phyloP scores from a whole-genome alignment of 2,113 vertebrate genomes.

The Piaya cayana region DNA sequence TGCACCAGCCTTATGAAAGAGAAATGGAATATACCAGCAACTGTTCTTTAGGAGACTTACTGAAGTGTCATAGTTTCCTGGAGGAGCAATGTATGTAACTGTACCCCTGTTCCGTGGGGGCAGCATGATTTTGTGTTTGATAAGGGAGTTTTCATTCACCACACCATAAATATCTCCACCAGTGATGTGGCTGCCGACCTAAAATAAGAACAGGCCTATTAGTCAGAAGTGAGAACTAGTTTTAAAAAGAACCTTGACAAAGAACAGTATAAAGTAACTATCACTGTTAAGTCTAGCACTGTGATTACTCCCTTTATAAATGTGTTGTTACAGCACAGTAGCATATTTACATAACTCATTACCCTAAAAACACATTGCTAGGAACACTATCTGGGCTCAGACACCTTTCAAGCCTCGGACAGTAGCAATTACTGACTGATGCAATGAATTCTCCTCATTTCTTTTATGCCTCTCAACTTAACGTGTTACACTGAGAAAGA shows the following conservation, averaged over 20 bases:
- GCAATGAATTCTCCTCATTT: neutral
- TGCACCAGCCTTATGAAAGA: neutral
- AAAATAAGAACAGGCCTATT: slow-evolving; percentile 17
- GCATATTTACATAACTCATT: neutral
- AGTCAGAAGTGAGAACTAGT: neutral
- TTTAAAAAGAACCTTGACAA: neutral
- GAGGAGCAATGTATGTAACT: slow-evolving; percentile 92
- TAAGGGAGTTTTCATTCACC: slow-evolving; percentile 94
- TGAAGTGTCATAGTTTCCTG: slow-evolving; percentile 89
- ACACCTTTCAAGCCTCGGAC: neutral
- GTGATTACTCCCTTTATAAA: neutral
- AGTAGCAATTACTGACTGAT: neutral
- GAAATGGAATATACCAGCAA: neutral
- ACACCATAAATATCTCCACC: slow-evolving; percentile 94
- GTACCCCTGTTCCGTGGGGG: slow-evolving; percentile 92
- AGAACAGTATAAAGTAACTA: neutral
- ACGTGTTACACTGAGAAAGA: neutral
- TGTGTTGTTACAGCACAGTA: neutral
- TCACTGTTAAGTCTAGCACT: slow-evolving; percentile 1
- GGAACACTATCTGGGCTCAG: neutral
- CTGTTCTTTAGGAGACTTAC: slow-evolving; percentile 77
- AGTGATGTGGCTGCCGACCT: slow-evolving; percentile 97
- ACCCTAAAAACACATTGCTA: neutral
- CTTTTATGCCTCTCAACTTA: neutral
- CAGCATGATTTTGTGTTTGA: slow-evolving; percentile 97